Evolutionary conservation across 1,140 invertebrate genomes (phyloP).

Genomic region (Leucophenga varia): DNA sequence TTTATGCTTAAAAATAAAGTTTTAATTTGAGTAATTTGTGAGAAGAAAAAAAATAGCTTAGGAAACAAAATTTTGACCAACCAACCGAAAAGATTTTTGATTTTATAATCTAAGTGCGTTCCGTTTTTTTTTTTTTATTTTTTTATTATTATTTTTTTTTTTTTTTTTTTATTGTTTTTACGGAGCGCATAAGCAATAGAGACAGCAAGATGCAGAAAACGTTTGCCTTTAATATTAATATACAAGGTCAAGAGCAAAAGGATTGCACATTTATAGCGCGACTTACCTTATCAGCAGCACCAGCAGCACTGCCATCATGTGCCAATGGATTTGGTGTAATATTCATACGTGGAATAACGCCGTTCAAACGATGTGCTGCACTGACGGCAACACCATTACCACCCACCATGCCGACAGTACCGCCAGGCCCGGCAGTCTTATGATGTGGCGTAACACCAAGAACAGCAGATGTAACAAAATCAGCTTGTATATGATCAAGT

Average conservation of each 20-base stretch:
- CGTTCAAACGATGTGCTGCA: constrained; percentile 59
- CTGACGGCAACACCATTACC: constrained; percentile 5
- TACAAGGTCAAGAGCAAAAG: no score
- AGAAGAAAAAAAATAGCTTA: no score
- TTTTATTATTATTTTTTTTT: no score
- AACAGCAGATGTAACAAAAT: constrained; percentile 55
- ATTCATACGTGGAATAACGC: constrained; percentile 65
- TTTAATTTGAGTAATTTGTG: no score
- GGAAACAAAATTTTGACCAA: constrained; percentile 43
- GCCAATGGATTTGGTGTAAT: constrained; percentile 72
- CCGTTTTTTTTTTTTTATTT: background rate
- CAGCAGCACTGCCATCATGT: constrained; percentile 56
- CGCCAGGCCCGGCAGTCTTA: constrained; percentile 36
- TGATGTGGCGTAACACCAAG: constrained; percentile 39
- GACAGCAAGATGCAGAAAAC: constrained; percentile 7
- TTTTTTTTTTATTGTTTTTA: background rate
- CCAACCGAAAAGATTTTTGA: constrained; percentile 42
- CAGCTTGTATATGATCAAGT: constrained; percentile 59
- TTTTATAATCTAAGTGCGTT: no score
- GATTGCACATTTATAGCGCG: no score
- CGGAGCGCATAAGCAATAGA: no score
- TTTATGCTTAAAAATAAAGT: no score
- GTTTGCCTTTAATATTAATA: background rate
- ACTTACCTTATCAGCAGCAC: constrained; percentile 49
- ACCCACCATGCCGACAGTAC: constrained; percentile 37